phyloP scores from a whole-genome alignment of 2,113 vertebrate species.

The Ptilorrhoa leucosticta region DNA sequence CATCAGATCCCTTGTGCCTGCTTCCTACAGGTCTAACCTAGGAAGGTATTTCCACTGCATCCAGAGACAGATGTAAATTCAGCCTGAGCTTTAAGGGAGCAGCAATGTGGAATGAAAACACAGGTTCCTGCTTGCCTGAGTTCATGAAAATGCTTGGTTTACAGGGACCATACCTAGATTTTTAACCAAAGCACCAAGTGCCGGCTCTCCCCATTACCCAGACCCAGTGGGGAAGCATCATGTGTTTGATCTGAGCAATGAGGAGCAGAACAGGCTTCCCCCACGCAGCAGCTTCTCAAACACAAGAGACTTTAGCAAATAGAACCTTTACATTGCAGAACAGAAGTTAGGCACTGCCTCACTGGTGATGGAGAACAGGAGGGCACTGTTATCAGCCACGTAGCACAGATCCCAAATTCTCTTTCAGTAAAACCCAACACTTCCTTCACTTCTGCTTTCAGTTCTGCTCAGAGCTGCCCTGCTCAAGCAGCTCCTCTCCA shows the following conservation, averaged over 20 bases:
- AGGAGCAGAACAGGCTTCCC: background rate
- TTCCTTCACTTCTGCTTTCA: background rate
- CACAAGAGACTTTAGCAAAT: background rate
- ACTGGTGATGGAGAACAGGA: background rate
- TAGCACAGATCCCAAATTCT: background rate
- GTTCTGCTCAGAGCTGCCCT: background rate
- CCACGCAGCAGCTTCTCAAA: background rate
- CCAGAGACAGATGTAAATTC: background rate
- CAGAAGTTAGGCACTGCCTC: background rate
- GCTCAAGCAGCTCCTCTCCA: background rate
- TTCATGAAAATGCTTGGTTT: background rate
- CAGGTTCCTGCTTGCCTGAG: fast-evolving
- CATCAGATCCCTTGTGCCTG: background rate
- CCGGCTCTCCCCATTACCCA: background rate
- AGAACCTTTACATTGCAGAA: background rate
- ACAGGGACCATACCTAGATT: background rate
- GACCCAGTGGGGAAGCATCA: background rate
- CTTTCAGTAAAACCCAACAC: background rate
- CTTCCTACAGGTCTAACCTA: background rate
- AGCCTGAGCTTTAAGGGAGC: background rate
- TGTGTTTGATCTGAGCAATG: background rate
- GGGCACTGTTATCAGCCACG: fast-evolving
- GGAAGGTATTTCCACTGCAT: background rate
- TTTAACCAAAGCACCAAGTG: background rate
- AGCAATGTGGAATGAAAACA: background rate